Evolutionary conservation across 2,113 vertebrate species (phyloP), one percentile per base, ranked within the genome.

Genomic region (Siniperca chuatsi): DNA sequence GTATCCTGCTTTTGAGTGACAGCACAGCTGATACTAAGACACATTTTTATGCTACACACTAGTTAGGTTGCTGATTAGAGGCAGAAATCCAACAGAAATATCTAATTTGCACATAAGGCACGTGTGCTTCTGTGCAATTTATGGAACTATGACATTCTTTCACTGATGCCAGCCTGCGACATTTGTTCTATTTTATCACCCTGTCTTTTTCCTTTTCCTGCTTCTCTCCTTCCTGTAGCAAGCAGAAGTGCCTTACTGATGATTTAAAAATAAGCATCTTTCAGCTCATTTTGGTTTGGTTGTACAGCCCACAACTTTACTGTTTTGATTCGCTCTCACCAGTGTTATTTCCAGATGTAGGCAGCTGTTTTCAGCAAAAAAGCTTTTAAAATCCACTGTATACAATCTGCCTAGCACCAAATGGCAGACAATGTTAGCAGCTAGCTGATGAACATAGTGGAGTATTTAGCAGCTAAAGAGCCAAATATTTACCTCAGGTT

Each of bases 1-100:
- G 42, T 15, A 12, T 21, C 15, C 12, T 44, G 46, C 54, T 13
- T 62, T 55, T 66, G n/a, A 21, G 18, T 71, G 33, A 75, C 42
- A 75, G 40, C 33, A 44, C 7, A 52, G n/a, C 18, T 80, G 42
- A 83, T 35, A 37, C 42, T n/a, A 33, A 55, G 70, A 50, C 46
- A 65, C 37, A 20, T 65, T 65, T n/a, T 52, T 18, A 65, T 42
- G 8, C 42, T 20, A 46, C 35, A 65, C 12, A 5, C 23, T 7
- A 2, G 40, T 61, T 48, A 25, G 37, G 42, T 42, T 44, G 23
- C 33, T 81, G 57, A 72, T 77, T 52, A 60, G 62, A 69, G 44
- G 18, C 15, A 69, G 55, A 29, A 29, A n/a, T 44, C 42, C 1
- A n/a, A 48, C 46, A 25, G 12, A 81, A 81, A 54, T 11, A 44